These are phyloP conservation scores for Tetragnatha versicolor DNA, from an alignment of 1,140 invertebrate genomes.

Conservation along the genomic window DNA sequence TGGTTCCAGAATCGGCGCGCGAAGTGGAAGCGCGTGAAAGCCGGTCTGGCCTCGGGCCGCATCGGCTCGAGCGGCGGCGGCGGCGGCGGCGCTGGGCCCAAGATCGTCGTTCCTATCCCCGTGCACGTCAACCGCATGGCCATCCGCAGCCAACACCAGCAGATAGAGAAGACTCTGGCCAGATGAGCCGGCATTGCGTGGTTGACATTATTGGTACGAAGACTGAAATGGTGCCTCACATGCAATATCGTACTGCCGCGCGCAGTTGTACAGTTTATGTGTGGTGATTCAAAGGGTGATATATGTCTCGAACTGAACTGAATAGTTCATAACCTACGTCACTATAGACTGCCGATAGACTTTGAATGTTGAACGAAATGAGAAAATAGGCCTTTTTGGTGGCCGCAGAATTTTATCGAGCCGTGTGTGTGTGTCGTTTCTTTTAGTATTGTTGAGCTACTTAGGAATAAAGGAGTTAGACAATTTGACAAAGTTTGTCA, in stretches of 20 bases:
- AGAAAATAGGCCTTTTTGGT: too few relatives aligned
- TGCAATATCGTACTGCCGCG: not conserved
- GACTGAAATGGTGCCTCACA: not conserved
- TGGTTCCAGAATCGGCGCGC: slow-evolving; percentile 98
- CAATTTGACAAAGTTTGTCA: too few relatives aligned
- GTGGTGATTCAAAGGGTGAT: not conserved
- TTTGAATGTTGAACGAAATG: too few relatives aligned
- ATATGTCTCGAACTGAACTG: too few relatives aligned
- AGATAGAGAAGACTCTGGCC: slow-evolving; percentile 76
- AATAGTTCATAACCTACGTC: too few relatives aligned
- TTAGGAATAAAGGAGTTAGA: too few relatives aligned
- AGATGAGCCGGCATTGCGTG: too few relatives aligned
- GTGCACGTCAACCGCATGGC: slow-evolving; percentile 95
- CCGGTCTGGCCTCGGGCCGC: slow-evolving; percentile 49
- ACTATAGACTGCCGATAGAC: too few relatives aligned
- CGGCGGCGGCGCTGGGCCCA: slow-evolving; percentile 64
- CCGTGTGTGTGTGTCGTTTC: too few relatives aligned
- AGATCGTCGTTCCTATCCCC: slow-evolving; percentile 96
- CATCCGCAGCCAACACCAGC: slow-evolving; percentile 90
- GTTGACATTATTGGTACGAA: too few relatives aligned
- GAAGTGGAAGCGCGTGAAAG: slow-evolving; percentile 83
- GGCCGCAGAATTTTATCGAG: too few relatives aligned
- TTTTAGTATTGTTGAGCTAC: too few relatives aligned
- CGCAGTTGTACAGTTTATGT: not conserved
- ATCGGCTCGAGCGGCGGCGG: slow-evolving; percentile 26